Base-by-base conservation (phyloP, 2,888 invertebrate species). In the Dryadula phaetusa region DNA sequence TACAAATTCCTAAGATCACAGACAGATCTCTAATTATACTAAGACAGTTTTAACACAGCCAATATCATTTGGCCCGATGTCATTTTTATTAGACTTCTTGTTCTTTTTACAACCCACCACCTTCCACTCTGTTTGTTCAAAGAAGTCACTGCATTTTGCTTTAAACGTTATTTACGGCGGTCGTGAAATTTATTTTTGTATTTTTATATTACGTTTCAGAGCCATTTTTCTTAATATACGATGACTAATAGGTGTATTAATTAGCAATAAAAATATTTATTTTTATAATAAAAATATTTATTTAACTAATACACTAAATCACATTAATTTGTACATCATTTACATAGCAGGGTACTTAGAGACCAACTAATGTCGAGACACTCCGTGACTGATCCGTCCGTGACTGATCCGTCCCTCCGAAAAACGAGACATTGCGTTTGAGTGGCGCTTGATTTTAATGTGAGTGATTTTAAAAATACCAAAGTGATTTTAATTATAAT, bases 71-170 rank as follows among this genome's bases (percentile, higher is more conserved):
- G 16, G 10, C 2, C 32, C 32, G 32, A 5, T 52, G 7, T 40
- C 16, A 37, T 22, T 40, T 56, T 22, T 40, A 37, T n/a, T 22
- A n/a, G 3, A 40, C n/a, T 56, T 40, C 20, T 52, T 40, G 20
- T 53, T 64, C 64, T 76, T 74, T n/a, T 32, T 32, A 32, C 16
- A 52, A 52, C 16, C 52, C 76, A 75, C 70, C 76, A 67, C 72
- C 40, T 40, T 77, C 74, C 76, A 72, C 77, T 80, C 75, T 82
- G 81, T 70, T 71, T 72, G 76, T 77, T 74, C 78, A 85, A 89
- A 87, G 89, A 88, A 88, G 88, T 85, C 79, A 63, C 62, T 81
- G 80, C 79, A 79, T 79, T 75, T 76, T 73, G 76, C 76, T 82
- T 86, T 85, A 78, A 75, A 79, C 76, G 74, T 75, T 81, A 87